Evolutionary conservation across 2,113 vertebrate species (phyloP), one percentile per base, ranked within the genome.

Genomic region (Platysteira castanea): DNA sequence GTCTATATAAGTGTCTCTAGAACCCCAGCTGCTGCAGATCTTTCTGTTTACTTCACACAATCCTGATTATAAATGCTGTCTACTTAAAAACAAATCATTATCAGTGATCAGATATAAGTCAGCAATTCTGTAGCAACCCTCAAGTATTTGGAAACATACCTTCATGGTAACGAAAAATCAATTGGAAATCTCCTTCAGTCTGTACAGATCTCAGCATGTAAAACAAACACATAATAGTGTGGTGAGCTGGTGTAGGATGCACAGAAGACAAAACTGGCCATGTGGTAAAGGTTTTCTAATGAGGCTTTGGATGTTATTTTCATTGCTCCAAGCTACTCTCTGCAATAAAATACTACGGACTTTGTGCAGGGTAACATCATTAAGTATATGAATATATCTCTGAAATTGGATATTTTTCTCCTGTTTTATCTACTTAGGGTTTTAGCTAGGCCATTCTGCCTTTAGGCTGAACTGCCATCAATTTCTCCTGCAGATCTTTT

Each of bases 271-370:
- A 31, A 71, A 78, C 59, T 37, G 65, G 41, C 75, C 85, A 71
- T 84, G 71, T 57, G 76, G 80, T 59, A 81, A 84, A 76, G 87
- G 77, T 50, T 82, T 85, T 81, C 89, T 89, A 92, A 93, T 80
- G 74, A 93, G 83, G 33, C 74, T 94, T 91, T 95, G 75, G 92
- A 95, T 91, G 92, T 91, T 87, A 96, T 83, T 97, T 92, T 80
- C 86, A 92, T 94, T 87, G 84, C 82, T 93, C 81, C 82, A 82
- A 82, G 85, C 90, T 75, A 96, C 67, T 96, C 87, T 84, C 27
- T 90, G 96, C 82, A 96, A 90, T 82, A 89, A 70, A 87, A 79
- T 10, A 89, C 81, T 89, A 69, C 79, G 93, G 80, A 79, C 87
- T 89, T 90, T 76, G 56, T 94, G 79, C 95, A 94, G 75, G 60